Base-by-base conservation (phyloP, 1,140 invertebrate species). In the Harpegnathos saltator region DNA sequence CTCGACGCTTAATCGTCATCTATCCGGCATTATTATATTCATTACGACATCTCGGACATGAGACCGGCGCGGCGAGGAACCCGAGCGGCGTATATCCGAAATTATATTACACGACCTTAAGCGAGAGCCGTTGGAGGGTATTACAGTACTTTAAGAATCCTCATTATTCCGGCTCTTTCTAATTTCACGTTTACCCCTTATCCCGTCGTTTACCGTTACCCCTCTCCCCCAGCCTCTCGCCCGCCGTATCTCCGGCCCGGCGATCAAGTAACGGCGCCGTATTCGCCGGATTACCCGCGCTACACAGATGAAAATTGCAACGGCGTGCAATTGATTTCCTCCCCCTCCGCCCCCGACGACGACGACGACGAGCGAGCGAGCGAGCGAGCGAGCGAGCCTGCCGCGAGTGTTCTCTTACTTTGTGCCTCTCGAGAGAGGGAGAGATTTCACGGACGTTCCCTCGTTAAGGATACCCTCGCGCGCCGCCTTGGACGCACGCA, bases 101-200 rank as follows among this genome's bases (percentile, higher is more conserved):
- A 65, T 63, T 22, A 61, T 75, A 61, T 75, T 52, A 75, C 26
- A 12, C n/a, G 72, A 12, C 24, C 22, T 11, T 29, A 22, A 75
- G 44, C 58, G 15, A 75, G 50, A 62, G 44, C n/a, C 59, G 59
- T 52, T 75, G 15, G 17, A 33, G n/a, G 29, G 24, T 33, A 22
- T 65, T 52, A 52, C n/a, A 50, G 44, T 52, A 29, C n/a, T 29
- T 63, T 50, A 62, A 54, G 59, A 74, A 75, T 75, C 44, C 59
- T 75, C 44, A 33, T 74, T 74, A 74, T 75, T 75, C 14, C 38
- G 58, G 24, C 24, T 74, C 59, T 44, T 75, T 65, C 59, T 75
- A 75, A 75, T 75, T 75, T 75, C 44, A 73, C 83, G 44, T 56
- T 69, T 56, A 69, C 82, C 78, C 80, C 66, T 83, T 87, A 72